Base-by-base conservation (phyloP, 1,140 invertebrate species). In the Penaeus vannamei region DNA sequence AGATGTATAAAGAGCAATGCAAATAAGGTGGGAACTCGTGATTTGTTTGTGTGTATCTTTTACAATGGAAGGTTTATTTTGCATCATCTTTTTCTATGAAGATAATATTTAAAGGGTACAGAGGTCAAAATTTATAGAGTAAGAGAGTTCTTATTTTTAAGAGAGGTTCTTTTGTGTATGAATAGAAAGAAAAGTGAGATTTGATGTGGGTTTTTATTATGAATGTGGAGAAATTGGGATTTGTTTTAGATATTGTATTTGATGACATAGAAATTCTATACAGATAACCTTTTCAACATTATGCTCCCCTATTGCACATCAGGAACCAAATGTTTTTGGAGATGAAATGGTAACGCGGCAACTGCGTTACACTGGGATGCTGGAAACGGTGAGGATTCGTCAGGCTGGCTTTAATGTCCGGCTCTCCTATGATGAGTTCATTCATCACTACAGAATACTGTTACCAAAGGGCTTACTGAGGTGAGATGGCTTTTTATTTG, bases 1-100 rank as follows among this genome's bases (percentile, higher is more conserved):
- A 95, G 98, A 77, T 99, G 98, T 93, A 99, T 99, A 92, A 99
- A 99, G 93, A 98, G 97, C 53, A 99, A 99, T 93, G 95, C 95
- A 82, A 96, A 98, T 80, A 99, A 98, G 94, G 95, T 96, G 92
- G 91, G 91, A 69, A 84, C 12, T 29, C 12, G 76, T 12, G 19
- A 36, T 29, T 85, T 61, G 53, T 61, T 14, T 22, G 1, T n/a
- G 17, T 12, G 46, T 3, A 42, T 32, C 42, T 82, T 26, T 17
- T 72, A 1, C 42, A 17, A 1, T 82, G 80, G 10, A 36, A 60
- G 19, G n/a, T 82, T 82, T 36, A n/a, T 69, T 82, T 26, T 17
- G 12, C 1, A 17, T 7, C 23, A 19, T 42, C 80, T 79, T 23
- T 46, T 83, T 76, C 36, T 29, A 26, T 8, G 8, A 10, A 10